Evolutionary conservation across 1,140 invertebrate species (phyloP).

Genomic region (Aphidius gifuensis): DNA sequence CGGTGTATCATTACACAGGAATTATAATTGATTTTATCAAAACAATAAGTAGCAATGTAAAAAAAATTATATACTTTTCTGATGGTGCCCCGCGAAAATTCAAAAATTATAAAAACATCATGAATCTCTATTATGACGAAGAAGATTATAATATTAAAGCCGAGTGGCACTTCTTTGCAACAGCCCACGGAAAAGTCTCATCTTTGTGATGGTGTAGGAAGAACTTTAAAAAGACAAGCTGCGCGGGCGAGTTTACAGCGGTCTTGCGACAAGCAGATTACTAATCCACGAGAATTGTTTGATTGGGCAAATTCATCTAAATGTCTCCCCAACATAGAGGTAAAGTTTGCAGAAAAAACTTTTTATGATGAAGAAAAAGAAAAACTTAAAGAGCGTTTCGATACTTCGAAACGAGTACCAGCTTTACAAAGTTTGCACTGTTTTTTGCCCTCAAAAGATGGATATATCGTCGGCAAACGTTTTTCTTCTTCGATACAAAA

Average conservation of each 20-base stretch:
- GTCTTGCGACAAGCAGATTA: conserved; percentile 19
- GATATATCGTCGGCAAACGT: not conserved
- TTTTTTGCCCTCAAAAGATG: conserved; percentile 5
- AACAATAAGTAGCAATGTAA: conserved; percentile 12
- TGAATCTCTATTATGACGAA: conserved; percentile 26
- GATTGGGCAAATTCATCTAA: conserved; percentile 15
- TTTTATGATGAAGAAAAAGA: conserved; percentile 8
- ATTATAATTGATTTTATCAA: conserved; percentile 23
- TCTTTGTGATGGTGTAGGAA: conserved; percentile 29
- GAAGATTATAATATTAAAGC: conserved; percentile 26
- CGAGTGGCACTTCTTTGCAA: conserved; percentile 40
- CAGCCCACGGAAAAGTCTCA: conserved; percentile 38
- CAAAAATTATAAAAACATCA: conserved; percentile 32
- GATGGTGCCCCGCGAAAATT: conserved; percentile 26
- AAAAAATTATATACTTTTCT: conserved; percentile 27
- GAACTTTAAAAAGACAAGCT: conserved; percentile 26
- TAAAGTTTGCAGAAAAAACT: conserved; percentile 12
- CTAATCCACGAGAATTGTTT: conserved; percentile 14
- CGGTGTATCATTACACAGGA: conserved; percentile 20
- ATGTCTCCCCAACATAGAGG: conserved; percentile 18
- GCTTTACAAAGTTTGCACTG: conserved; percentile 17
- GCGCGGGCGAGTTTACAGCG: conserved; percentile 26
- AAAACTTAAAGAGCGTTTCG: conserved; percentile 12
- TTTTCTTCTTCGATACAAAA: conserved; percentile 1
- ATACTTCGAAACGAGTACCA: conserved; percentile 9